phyloP scores from a whole-genome alignment of 1,140 invertebrate genomes.

The Pseudachorutes palmiensis region DNA sequence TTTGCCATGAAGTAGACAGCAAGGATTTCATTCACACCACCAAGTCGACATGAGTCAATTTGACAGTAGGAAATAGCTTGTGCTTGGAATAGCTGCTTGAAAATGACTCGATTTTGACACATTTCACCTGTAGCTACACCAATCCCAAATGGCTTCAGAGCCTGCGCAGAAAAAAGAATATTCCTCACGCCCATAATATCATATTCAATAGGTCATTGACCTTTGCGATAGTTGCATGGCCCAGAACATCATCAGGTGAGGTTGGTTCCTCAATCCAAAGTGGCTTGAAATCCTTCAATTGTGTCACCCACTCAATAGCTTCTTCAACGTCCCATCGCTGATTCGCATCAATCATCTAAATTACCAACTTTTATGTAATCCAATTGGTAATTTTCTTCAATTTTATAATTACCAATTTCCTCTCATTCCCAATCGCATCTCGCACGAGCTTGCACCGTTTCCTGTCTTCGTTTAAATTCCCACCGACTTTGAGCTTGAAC shows the following conservation, averaged over 20 bases:
- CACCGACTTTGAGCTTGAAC: constrained; percentile 87
- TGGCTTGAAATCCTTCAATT: constrained; percentile 62
- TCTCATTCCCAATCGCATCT: constrained; percentile 65
- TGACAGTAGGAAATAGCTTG: constrained; percentile 77
- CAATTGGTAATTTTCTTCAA: background rate
- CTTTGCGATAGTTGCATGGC: constrained; percentile 65
- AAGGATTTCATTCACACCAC: constrained; percentile 79
- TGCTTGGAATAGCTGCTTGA: constrained; percentile 79
- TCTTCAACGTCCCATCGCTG: constrained; percentile 80
- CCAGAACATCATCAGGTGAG: constrained; percentile 79
- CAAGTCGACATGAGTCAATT: constrained; percentile 78
- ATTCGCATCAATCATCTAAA: constrained; percentile 81
- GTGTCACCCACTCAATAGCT: constrained; percentile 76
- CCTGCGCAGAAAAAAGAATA: constrained; percentile 42
- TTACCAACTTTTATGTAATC: constrained; percentile 11
- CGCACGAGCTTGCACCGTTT: constrained; percentile 61
- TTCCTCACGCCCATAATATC: background rate
- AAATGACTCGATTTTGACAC: constrained; percentile 82
- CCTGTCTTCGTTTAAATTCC: constrained; percentile 66
- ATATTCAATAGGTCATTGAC: constrained; percentile 41
- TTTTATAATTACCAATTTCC: constrained; percentile 52
- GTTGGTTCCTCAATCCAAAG: constrained; percentile 92
- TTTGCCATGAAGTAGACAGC: constrained; percentile 80
- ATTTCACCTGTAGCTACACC: constrained; percentile 85
- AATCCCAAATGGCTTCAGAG: constrained; percentile 59